These are phyloP conservation scores for Zootermopsis nevadensis DNA, from an alignment of 2,888 invertebrate genomes.

Conservation along the genomic window DNA sequence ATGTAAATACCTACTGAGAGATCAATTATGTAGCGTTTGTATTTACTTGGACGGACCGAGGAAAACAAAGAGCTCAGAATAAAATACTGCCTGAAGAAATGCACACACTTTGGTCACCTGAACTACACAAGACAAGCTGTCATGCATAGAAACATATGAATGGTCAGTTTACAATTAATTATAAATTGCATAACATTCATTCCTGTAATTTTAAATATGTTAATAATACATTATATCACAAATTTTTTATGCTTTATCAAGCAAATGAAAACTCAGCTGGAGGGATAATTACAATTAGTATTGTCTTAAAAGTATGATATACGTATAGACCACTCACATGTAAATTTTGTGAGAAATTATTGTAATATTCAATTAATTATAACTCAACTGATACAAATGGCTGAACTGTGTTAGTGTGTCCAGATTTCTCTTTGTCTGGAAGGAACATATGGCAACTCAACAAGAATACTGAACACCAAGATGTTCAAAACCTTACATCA, in stretches of 20 bases:
- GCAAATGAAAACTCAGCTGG: not conserved
- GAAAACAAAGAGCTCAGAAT: not conserved
- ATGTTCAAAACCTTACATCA: conserved; percentile 57
- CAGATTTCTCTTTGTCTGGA: not conserved
- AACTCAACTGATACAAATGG: not conserved
- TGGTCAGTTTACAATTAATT: not conserved
- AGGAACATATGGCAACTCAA: not conserved
- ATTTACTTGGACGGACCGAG: conserved; percentile 13
- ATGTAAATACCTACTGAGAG: not conserved
- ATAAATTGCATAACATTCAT: not conserved
- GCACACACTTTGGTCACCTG: not conserved
- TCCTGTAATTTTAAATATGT: too few species aligned
- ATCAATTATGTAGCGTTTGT: not conserved
- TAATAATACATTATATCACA: not conserved
- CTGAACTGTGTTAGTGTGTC: not conserved
- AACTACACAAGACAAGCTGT: not conserved
- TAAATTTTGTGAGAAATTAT: not conserved
- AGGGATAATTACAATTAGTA: not conserved
- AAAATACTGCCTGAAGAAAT: not conserved
- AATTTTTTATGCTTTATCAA: not conserved
- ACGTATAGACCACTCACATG: not conserved
- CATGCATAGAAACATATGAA: not conserved
- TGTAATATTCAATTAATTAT: not conserved
- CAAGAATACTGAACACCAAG: not conserved
- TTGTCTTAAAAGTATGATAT: not conserved